These are phyloP conservation scores for Pipistrellus nathusii DNA, from an alignment of 2,797 vertebrate genomes.

Conservation along the genomic window DNA sequence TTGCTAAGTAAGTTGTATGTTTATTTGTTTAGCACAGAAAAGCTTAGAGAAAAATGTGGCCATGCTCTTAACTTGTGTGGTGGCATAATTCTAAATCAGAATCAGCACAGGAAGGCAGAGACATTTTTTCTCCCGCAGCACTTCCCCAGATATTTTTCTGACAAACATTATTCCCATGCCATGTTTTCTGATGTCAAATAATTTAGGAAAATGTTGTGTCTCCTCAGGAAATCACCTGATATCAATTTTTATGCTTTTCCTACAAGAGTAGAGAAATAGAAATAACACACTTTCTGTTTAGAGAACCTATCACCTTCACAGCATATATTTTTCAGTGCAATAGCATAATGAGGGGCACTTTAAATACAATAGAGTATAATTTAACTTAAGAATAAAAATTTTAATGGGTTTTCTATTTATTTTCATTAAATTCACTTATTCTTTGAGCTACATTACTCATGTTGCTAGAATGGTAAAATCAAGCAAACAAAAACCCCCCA, in stretches of 20 bases:
- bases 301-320: not conserved
- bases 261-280: not conserved
- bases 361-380: not conserved
- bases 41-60: not conserved
- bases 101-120: not conserved
- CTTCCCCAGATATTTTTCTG: constrained; percentile 7
- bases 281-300: not conserved
- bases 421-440: not conserved
- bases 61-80: not conserved
- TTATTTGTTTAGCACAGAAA: not conserved
- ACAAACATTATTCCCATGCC: not conserved
- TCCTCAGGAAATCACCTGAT: not conserved
- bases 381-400: constrained; percentile 11
- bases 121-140: not conserved
- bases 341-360: not conserved
- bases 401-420: not conserved
- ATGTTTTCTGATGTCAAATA: constrained; percentile 40
- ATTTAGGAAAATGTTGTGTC: constrained; percentile 35
- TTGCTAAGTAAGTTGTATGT: not conserved
- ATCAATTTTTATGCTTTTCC: not conserved
- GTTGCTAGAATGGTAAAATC: not conserved
- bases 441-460: not conserved
- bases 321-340: not conserved
- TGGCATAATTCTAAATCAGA: not conserved
- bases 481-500: not conserved